These are phyloP conservation scores for Philopotamus ludificatus DNA, from an alignment of 1,140 invertebrate species.

Conservation along the genomic window DNA sequence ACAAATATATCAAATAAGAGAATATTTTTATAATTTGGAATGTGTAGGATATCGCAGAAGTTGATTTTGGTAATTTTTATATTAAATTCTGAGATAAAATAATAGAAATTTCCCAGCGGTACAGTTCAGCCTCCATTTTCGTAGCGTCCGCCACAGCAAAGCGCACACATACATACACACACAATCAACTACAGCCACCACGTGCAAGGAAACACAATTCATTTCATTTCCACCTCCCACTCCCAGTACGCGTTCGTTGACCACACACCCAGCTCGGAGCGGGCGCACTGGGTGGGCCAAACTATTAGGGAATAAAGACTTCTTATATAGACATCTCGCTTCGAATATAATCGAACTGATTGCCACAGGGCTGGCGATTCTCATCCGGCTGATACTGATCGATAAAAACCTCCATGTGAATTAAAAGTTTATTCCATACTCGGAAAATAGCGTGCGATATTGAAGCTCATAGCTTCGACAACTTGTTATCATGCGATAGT, in stretches of 20 bases:
- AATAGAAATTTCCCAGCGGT: no score
- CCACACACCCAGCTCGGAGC: not conserved
- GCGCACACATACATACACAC: not conserved
- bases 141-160: not conserved
- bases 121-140: no score
- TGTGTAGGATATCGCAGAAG: no score
- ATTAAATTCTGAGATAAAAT: no score
- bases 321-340: slow-evolving; percentile 23
- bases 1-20: no score
- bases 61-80: not conserved
- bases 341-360: not conserved
- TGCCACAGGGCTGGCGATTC: slow-evolving; percentile 7
- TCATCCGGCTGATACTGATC: no score
- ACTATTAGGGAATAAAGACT: not conserved
- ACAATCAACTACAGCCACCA: not conserved
- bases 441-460: no score
- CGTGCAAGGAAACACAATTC: not conserved
- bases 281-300: slow-evolving; percentile 12
- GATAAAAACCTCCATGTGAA: no score
- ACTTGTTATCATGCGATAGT: no score
- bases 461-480: no score
- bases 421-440: no score
- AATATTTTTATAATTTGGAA: no score
- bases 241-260: slow-evolving; percentile 1
- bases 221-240: slow-evolving; percentile 12